Evolutionary conservation across 1,140 invertebrate species (phyloP).

Genomic region (Laupala kohalensis): DNA sequence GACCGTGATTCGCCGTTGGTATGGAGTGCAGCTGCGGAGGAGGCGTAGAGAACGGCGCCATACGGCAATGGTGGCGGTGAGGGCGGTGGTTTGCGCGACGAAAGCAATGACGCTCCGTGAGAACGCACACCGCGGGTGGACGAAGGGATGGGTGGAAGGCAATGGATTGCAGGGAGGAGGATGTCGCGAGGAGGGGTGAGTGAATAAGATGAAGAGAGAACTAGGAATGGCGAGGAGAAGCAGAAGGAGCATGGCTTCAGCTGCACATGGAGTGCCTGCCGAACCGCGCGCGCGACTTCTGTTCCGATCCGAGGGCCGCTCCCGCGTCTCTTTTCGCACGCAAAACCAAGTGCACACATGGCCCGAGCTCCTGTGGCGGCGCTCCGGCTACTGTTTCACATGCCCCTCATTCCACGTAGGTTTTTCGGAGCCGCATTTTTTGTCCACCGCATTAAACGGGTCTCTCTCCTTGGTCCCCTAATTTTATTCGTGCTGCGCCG

Average conservation of each 20-base stretch:
- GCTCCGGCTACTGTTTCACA: neutral
- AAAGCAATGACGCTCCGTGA: constrained; percentile 34
- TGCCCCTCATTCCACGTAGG: neutral
- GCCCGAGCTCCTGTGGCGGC: constrained; percentile 1
- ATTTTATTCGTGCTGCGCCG: neutral
- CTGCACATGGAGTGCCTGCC: constrained; percentile 30
- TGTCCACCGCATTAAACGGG: neutral
- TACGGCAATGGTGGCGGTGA: constrained; percentile 14
- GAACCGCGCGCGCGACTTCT: constrained; percentile 22
- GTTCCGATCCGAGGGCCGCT: constrained; percentile 13
- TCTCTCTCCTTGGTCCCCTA: too few species aligned
- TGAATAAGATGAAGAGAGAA: too few species aligned
- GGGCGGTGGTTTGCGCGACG: constrained; percentile 27
- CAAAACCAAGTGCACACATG: constrained; percentile 9
- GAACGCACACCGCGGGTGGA: constrained; percentile 23
- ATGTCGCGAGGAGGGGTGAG: too few species aligned
- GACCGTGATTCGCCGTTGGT: neutral
- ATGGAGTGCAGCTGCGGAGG: constrained; percentile 15
- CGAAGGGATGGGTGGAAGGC: too few species aligned
- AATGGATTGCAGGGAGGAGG: too few species aligned
- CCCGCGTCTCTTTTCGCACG: constrained; percentile 7
- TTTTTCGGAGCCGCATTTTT: neutral
- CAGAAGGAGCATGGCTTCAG: too few species aligned
- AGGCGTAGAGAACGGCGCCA: too few species aligned
- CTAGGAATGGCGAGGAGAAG: too few species aligned